Conservation (phyloP, 2,113 vertebrate species). For the Strix uralensis region DNA sequence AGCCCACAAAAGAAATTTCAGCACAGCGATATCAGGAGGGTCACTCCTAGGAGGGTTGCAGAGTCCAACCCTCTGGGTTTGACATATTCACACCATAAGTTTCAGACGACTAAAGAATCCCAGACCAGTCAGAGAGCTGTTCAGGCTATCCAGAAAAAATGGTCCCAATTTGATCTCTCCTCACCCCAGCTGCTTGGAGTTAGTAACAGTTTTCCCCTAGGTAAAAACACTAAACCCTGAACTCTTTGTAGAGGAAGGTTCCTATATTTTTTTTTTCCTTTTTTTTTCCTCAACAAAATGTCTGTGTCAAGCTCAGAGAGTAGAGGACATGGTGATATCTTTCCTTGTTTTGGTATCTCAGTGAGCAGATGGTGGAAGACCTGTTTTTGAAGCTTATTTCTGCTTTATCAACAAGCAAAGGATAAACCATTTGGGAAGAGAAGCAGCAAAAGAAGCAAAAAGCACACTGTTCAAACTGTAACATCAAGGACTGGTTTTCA, state of each 20-base stretch:
- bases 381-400: neutral
- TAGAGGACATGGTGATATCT: neutral
- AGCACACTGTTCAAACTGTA: neutral
- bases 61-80: neutral
- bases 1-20: neutral
- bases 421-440: neutral
- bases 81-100: neutral
- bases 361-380: neutral
- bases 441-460: neutral
- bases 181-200: neutral
- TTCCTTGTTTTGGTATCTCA: neutral
- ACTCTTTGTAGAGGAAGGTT: neutral
- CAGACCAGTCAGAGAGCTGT: neutral
- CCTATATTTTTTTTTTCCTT: neutral
- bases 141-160: neutral
- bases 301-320: neutral
- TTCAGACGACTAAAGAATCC: neutral
- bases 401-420: neutral
- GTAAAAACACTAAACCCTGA: neutral
- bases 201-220: neutral
- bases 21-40: neutral
- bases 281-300: neutral
- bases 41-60: neutral
- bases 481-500: neutral
- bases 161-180: neutral